Conservation (phyloP, 2,888 invertebrate species). For the Dicranocentrus wangi region DNA sequence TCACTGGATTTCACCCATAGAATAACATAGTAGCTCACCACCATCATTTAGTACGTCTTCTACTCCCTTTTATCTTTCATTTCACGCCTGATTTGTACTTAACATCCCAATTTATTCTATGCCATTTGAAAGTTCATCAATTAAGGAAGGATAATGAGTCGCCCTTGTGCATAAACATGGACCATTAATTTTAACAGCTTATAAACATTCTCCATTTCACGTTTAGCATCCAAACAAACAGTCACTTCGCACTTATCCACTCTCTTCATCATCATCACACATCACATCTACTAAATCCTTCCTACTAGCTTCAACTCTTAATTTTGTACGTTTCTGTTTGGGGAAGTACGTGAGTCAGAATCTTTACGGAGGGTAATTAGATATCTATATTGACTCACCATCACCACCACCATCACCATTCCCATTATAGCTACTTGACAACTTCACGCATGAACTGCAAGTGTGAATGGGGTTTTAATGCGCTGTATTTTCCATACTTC, state of each 20-base stretch:
- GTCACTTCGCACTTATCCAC: neutral
- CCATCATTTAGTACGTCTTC: no score
- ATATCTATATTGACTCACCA: slow-evolving; percentile 10
- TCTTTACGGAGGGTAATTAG: slow-evolving; percentile 52
- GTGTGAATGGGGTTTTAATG: slow-evolving; percentile 58
- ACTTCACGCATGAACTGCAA: slow-evolving; percentile 57
- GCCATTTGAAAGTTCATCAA: neutral
- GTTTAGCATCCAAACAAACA: slow-evolving; percentile 27
- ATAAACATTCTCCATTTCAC: no score
- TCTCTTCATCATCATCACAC: neutral
- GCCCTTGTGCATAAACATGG: slow-evolving; percentile 64
- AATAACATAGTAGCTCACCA: no score
- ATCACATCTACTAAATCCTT: no score
- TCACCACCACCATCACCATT: slow-evolving; percentile 30
- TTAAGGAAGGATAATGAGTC: slow-evolving; percentile 44
- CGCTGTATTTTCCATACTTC: neutral
- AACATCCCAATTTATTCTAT: no score
- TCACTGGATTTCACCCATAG: no score
- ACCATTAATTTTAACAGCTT: slow-evolving; percentile 42
- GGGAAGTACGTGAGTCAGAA: slow-evolving; percentile 54
- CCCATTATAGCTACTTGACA: slow-evolving; percentile 20
- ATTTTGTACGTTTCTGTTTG: no score
- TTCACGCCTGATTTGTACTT: no score
- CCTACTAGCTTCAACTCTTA: no score
- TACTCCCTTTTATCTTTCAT: no score